Base-by-base conservation (phyloP, 2,113 vertebrate species). In the Prolemur simus region DNA sequence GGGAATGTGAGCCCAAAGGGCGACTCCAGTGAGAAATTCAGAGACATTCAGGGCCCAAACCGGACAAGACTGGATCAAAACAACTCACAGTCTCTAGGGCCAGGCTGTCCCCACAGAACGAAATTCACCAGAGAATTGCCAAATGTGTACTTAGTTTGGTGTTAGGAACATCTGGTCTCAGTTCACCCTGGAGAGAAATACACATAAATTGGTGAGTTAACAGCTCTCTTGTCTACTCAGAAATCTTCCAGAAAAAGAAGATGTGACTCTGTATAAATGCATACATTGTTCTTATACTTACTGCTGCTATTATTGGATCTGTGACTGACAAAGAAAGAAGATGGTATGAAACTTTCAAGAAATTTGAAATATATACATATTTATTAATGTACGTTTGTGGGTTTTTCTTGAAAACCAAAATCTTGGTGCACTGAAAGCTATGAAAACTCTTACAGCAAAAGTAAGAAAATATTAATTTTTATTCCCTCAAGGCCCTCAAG, bases 221-320 rank as follows among this genome's bases (percentile, higher is more conserved):
- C 69, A 94, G 69, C 86, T 85, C 71, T 96, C 69, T 94, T 69
- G 29, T 60, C 95, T 93, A 76, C 52, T 95, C 32, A 91, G 92
- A 95, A 91, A 91, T 91, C 93, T 94, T 96, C 71, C 94, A 87
- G 66, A 95, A 93, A 97, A 95, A 91, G 74, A 85, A 66, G 45
- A 64, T 74, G n/a, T 52, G 84, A 76, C 80, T 69, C 11, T 37
- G 54, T 81, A 52, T 93, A 95, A 78, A 91, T 58, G 39, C 83
- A 86, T n/a, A 87, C n/a, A 2, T 58, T 89, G 63, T 78, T 95
- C 83, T 47, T 42, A 60, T 17, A 34, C 83, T 94, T 39, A 39
- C 39, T 74, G 58, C 21, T 84, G 49, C 80, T 96, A 49, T 93
- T 93, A 76, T 76, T 83, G 89, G 82, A 37, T 34, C 47, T 5